A percentile compares a stretch with the other conserved stretches of the same genome.
Evolutionary conservation across 2,113 vertebrate species (phyloP).

Genomic region (Microcebus murinus): DNA sequence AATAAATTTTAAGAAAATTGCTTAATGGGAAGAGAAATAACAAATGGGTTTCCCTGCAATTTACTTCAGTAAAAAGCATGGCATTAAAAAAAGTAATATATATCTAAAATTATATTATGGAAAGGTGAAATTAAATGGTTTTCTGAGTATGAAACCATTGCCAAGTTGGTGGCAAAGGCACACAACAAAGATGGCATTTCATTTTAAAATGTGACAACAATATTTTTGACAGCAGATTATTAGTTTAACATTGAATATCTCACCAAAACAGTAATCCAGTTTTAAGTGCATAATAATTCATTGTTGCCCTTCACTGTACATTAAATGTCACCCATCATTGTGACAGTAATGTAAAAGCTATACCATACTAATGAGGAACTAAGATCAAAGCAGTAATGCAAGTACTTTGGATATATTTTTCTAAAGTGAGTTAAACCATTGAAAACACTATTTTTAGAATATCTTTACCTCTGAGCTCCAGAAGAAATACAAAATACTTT

Average conservation of each 20-base stretch:
- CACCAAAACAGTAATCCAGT: slow-evolving; percentile 78
- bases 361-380: slow-evolving; percentile 51
- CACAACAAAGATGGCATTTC: slow-evolving; percentile 71
- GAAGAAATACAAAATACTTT: slow-evolving; percentile 6
- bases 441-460: slow-evolving; percentile 40
- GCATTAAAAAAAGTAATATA: neutral
- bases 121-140: slow-evolving; percentile 36
- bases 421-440: slow-evolving; percentile 43
- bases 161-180: slow-evolving; percentile 48
- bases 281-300: slow-evolving; percentile 81
- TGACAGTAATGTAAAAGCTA: slow-evolving; percentile 76
- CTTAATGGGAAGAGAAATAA: neutral
- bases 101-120: slow-evolving; percentile 25
- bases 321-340: slow-evolving; percentile 80
- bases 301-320: slow-evolving; percentile 73
- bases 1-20: slow-evolving; percentile 14
- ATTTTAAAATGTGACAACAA: slow-evolving; percentile 64
- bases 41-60: neutral
- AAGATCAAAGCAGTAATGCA: slow-evolving; percentile 66
- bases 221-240: slow-evolving; percentile 76
- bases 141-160: slow-evolving; percentile 43
- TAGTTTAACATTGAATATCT: slow-evolving; percentile 75
- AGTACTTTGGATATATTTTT: slow-evolving; percentile 55
- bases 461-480: slow-evolving; percentile 40
- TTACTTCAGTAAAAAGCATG: neutral